Percentiles rank a stretch among this genome's conserved stretches.
phyloP scores from a whole-genome alignment of 1,140 invertebrate species.

The Temnothorax longispinosus region DNA sequence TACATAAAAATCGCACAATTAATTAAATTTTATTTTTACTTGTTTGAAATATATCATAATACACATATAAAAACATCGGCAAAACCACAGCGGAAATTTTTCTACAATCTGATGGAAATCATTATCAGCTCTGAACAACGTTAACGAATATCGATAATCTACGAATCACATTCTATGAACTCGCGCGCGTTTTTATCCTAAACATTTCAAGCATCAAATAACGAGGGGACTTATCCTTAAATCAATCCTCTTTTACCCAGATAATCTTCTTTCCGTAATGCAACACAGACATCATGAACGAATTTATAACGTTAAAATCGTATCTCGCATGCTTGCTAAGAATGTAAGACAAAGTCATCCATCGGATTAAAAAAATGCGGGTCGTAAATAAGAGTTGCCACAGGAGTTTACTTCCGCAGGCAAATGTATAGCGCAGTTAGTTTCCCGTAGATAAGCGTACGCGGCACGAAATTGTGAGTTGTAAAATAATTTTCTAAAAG shows the following conservation, averaged over 20 bases:
- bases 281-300: background rate
- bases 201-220: conserved; percentile 77
- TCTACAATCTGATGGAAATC: conserved; percentile 3
- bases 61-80: background rate
- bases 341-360: conserved; percentile 12
- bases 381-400: conserved; percentile 34
- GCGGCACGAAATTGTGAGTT: conserved; percentile 1
- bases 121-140: conserved; percentile 58
- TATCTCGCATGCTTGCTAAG: background rate
- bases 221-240: conserved; percentile 72
- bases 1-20: background rate
- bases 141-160: conserved; percentile 72
- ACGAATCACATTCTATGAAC: background rate
- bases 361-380: conserved; percentile 29
- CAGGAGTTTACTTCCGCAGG: conserved; percentile 41
- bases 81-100: background rate
- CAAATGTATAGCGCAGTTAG: conserved; percentile 39
- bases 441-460: conserved; percentile 30
- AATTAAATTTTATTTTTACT: background rate
- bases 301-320: conserved; percentile 13
- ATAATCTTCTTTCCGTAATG: background rate
- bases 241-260: background rate
- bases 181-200: conserved; percentile 60
- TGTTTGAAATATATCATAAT: background rate
- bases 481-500: conserved; percentile 37